Evolutionary conservation across 2,113 vertebrate genomes (phyloP).

Genomic region (Prochilodus magdalenae): DNA sequence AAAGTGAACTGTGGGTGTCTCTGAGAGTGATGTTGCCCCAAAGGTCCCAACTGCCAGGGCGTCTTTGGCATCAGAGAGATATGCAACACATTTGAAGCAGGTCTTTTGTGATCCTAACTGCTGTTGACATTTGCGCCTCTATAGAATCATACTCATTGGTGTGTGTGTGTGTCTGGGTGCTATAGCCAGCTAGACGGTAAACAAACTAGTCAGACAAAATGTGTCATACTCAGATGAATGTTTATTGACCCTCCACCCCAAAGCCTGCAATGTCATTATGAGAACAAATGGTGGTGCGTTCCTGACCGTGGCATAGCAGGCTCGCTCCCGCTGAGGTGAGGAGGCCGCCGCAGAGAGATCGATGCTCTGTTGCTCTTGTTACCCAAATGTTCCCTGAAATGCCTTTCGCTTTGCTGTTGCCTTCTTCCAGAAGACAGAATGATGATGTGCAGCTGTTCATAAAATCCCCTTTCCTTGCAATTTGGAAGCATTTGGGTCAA

Average conservation of each 20-base stretch:
- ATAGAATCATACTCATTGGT: conserved; percentile 15
- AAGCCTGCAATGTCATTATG: conserved; percentile 12
- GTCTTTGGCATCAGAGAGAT: too few species aligned
- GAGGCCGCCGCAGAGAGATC: background rate
- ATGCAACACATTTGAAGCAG: too few species aligned
- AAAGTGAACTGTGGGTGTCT: too few species aligned
- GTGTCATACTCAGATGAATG: conserved; percentile 24
- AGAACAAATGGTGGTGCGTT: conserved; percentile 3
- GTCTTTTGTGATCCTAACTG: background rate
- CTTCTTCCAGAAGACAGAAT: background rate
- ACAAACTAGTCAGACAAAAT: conserved; percentile 1
- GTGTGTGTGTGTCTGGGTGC: too few species aligned
- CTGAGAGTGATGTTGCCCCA: too few species aligned
- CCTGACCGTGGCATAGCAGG: background rate
- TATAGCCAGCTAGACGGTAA: background rate
- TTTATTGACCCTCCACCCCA: conserved; percentile 11
- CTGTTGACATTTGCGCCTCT: conserved; percentile 5
- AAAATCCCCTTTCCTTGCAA: background rate
- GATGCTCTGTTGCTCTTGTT: background rate
- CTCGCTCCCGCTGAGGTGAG: background rate
- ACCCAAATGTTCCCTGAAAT: background rate
- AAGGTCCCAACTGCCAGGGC: too few species aligned
- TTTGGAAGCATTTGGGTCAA: background rate
- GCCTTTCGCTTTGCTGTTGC: background rate
- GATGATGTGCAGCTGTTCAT: background rate